Evolutionary conservation across 2,113 vertebrate genomes (phyloP).

Genomic region (Indicator maculatus): DNA sequence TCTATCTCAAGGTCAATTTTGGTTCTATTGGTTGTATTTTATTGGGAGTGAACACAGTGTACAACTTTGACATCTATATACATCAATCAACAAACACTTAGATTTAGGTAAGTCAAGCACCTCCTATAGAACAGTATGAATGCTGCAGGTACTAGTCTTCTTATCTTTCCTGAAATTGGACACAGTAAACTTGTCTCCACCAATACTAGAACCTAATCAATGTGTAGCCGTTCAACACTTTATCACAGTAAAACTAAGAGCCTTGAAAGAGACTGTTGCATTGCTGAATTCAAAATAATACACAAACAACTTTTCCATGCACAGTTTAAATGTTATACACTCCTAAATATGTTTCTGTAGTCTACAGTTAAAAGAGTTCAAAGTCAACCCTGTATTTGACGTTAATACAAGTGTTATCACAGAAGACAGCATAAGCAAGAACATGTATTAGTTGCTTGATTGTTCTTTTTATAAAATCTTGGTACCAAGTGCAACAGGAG

Average conservation of each 20-base stretch:
- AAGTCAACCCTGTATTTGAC: neutral
- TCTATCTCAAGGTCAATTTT: neutral
- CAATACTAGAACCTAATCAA: neutral
- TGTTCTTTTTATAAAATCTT: neutral
- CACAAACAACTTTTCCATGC: neutral
- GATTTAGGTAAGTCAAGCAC: neutral
- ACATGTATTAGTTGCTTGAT: neutral
- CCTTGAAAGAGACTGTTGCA: neutral
- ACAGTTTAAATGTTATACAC: neutral
- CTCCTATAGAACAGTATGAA: neutral
- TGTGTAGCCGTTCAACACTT: neutral
- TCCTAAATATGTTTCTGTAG: neutral
- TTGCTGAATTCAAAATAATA: neutral
- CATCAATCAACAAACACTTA: neutral
- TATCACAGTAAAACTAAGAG: neutral
- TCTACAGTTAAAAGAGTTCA: neutral
- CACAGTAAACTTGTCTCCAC: neutral
- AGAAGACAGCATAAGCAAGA: neutral
- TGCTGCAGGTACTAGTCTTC: neutral
- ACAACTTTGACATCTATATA: neutral
- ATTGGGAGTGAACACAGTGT: neutral
- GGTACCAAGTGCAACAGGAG: neutral
- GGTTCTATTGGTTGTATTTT: neutral
- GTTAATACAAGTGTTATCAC: neutral
- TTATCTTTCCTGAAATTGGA: neutral